Base-by-base conservation (phyloP, 1,140 invertebrate genomes). In the Monomorium pharaonis region DNA sequence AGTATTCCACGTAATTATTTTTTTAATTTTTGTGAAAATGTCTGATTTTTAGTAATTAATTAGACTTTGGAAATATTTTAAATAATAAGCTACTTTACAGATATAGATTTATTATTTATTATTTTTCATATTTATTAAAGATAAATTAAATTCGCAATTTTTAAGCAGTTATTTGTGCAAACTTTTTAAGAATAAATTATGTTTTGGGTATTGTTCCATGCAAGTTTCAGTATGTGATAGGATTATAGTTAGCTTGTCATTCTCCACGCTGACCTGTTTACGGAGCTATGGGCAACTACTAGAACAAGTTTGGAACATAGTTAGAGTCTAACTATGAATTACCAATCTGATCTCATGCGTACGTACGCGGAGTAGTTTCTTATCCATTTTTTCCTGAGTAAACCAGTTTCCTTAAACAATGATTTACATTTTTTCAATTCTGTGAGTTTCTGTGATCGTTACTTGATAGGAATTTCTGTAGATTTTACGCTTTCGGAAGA, bases 221-320 rank as follows among this genome's bases (percentile, higher is more conserved):
- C 74, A 78, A 85, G 51, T 89, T 85, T 75, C 51, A 85, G 33
- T 44, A 60, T 69, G 47, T 80, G 81, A 88, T 88, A 47, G 54
- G 54, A 88, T 89, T 80, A 89, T 89, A 74, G 42, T 44, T 54
- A 65, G 37, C 54, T 89, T 89, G 88, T 88, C 88, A 89, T 80
- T 89, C n/a, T n/a, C 86, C 7, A 47, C 14, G 44, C 58, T 63
- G 67, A 80, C 60, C 51, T 85, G 60, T 85, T 78, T 88, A 85
- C 30, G 16, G 54, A 56, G 58, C 75, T 75, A 54, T 58, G 33
- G 27, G 10, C 58, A 80, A 60, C 74, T 87, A 87, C 83, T 88
- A 88, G 86, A 88, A 78, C 75, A 88, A 89, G 88, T 89, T 89
- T 67, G 21, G 65, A 84, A 88, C 86, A 60, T 72, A 75, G 81